Percentiles rank a stretch among this genome's conserved stretches.
Conservation (phyloP, 2,797 vertebrate species). For the Pelobates cultripes region DNA sequence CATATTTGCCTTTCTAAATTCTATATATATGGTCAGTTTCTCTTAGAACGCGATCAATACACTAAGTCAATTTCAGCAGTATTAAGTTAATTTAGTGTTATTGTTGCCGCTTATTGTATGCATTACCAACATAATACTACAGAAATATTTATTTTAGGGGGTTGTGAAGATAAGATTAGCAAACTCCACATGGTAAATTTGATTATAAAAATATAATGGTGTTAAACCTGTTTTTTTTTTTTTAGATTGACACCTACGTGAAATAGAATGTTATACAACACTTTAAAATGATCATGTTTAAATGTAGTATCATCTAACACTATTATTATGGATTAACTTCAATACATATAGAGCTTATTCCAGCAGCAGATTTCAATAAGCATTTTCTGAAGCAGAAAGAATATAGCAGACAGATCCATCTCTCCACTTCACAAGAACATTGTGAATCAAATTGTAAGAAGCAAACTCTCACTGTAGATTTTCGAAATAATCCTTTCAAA, state of each 20-base stretch:
- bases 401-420: too few species aligned
- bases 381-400: background rate
- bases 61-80: background rate
- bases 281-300: background rate
- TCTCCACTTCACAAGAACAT: background rate
- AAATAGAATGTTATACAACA: background rate
- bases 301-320: background rate
- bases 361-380: background rate
- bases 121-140: background rate
- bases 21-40: background rate
- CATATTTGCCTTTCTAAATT: background rate
- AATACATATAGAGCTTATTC: background rate
- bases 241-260: background rate
- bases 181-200: background rate
- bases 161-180: background rate
- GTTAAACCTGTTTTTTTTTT: background rate
- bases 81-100: conserved; percentile 8
- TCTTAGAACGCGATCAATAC: background rate
- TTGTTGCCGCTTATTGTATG: background rate
- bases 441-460: conserved; percentile 3
- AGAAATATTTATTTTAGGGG: background rate
- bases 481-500: conserved; percentile 19
- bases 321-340: background rate
- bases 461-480: background rate
- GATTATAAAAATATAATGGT: background rate